Percentiles rank a stretch among this genome's conserved stretches.
Evolutionary conservation across 1,140 invertebrate genomes (phyloP).

Genomic region (Plectrocnemia conspersa): DNA sequence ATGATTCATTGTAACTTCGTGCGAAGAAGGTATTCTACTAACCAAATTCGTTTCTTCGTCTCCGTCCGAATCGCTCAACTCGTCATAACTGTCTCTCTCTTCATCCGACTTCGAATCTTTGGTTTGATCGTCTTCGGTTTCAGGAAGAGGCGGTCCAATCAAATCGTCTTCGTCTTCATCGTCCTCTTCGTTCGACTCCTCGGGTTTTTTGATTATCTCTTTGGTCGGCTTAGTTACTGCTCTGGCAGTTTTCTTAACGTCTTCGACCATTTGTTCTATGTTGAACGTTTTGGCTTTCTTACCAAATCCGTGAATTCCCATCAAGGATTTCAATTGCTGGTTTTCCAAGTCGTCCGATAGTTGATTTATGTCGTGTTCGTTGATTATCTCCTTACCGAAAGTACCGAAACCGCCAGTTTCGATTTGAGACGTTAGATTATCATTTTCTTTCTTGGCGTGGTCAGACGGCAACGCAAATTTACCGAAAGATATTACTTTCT

Average conservation of each 20-base stretch:
- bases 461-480: constrained; percentile 40
- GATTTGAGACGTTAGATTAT: constrained; percentile 29
- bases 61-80: constrained; percentile 53
- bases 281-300: constrained; percentile 74
- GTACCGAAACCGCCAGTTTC: constrained; percentile 56
- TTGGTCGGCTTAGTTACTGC: constrained; percentile 38
- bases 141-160: constrained; percentile 58
- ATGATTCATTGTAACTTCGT: constrained; percentile 78
- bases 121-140: constrained; percentile 12
- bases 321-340: constrained; percentile 62
- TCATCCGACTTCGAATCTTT: constrained; percentile 39
- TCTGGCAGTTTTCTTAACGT: constrained; percentile 49
- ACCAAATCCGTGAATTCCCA: constrained; percentile 73
- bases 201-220: constrained; percentile 35
- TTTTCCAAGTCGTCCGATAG: constrained; percentile 65
- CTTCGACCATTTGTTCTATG: constrained; percentile 55
- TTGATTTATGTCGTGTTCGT: constrained; percentile 54
- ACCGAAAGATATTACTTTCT: constrained; percentile 49
- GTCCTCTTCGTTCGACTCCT: constrained; percentile 36
- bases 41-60: constrained; percentile 50
- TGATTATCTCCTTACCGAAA: constrained; percentile 51
- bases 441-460: constrained; percentile 20
- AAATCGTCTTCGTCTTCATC: constrained; percentile 51
- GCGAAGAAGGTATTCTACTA: constrained; percentile 70
- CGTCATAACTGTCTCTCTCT: constrained; percentile 50